phyloP scores from a whole-genome alignment of 2,797 vertebrate species.

The Heterohyrax brucei region DNA sequence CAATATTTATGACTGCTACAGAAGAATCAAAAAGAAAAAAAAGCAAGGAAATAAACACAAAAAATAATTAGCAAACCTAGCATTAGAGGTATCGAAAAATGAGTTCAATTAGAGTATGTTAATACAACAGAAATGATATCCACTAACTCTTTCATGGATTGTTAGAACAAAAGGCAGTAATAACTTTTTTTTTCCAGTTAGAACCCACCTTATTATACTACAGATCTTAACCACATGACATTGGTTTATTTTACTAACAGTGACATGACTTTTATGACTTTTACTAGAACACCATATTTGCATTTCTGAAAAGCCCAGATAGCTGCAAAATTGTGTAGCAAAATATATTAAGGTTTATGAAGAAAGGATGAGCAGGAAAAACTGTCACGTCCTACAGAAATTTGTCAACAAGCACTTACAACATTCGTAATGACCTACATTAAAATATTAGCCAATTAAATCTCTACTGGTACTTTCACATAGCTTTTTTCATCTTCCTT shows the following conservation, averaged over 20 bases:
- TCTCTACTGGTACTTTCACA: background rate
- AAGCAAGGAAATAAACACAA: background rate
- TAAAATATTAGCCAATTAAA: background rate
- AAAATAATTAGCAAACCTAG: background rate
- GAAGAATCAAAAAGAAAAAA: slow-evolving; percentile 13
- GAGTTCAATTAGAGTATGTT: background rate
- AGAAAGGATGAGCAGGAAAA: slow-evolving; percentile 38
- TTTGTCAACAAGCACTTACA: background rate
- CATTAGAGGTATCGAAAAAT: background rate
- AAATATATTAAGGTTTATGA: background rate
- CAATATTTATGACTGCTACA: background rate
- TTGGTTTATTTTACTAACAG: slow-evolving; percentile 10
- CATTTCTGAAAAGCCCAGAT: background rate
- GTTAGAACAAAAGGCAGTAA: background rate
- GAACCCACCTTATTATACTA: background rate
- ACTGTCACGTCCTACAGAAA: background rate
- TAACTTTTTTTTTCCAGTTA: background rate
- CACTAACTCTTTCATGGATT: background rate
- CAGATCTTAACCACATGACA: background rate
- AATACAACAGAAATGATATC: background rate
- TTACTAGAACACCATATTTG: background rate
- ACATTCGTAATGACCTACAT: background rate
- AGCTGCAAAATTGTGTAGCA: background rate
- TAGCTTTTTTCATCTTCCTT: background rate
- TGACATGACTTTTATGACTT: background rate